Evolutionary conservation across 2,888 invertebrate species (phyloP).

Genomic region (Cheilosia urbana): DNA sequence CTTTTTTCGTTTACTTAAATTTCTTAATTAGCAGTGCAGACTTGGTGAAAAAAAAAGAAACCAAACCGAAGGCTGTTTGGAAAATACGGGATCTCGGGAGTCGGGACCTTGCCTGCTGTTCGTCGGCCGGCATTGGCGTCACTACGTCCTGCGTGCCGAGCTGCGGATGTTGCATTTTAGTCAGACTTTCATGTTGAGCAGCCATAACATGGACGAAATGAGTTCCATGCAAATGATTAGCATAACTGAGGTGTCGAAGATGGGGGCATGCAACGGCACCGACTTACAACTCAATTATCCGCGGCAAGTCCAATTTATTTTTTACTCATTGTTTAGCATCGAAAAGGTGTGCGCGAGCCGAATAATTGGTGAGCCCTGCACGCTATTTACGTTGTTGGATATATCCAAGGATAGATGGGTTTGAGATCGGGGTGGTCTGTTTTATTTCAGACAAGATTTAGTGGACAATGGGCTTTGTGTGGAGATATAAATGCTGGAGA

Average conservation of each 20-base stretch:
- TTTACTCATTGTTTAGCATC: conserved; percentile 33
- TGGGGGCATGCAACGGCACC: conserved; percentile 35
- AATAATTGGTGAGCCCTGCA: conserved; percentile 60
- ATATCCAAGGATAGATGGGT: neutral
- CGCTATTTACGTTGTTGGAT: conserved; percentile 21
- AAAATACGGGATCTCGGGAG: neutral
- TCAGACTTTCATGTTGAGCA: conserved; percentile 67
- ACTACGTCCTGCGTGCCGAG: conserved; percentile 44
- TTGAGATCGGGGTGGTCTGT: too few species aligned
- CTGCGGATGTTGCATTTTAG: conserved; percentile 74
- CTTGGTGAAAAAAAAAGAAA: neutral
- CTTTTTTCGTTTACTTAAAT: conserved; percentile 63
- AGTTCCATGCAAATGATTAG: conserved; percentile 64
- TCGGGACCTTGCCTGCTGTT: neutral
- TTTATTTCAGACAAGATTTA: too few species aligned
- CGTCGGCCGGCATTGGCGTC: conserved; percentile 46
- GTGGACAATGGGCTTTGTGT: too few species aligned
- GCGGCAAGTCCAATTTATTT: conserved; percentile 44
- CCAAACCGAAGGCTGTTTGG: neutral
- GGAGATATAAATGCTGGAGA: too few species aligned
- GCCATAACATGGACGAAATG: conserved; percentile 52
- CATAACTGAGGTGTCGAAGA: conserved; percentile 73
- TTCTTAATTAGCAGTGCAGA: conserved; percentile 62
- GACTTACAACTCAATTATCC: conserved; percentile 69
- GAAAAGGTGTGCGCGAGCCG: conserved; percentile 68